Conservation (phyloP, 2,113 vertebrate species). For the Labeo catla region DNA sequence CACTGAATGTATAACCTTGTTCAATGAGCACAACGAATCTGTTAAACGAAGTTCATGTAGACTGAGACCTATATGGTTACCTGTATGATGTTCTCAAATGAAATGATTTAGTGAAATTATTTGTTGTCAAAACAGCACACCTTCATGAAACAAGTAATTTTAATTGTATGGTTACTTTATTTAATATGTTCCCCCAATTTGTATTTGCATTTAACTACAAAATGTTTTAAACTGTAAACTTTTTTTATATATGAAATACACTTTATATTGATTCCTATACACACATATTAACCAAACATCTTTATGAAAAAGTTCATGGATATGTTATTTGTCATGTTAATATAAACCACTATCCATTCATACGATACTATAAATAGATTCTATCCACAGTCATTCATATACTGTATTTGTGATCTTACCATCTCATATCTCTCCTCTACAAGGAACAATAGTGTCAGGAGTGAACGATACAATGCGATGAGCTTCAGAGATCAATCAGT, state of each 20-base stretch:
- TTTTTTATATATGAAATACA: not conserved
- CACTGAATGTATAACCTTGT: too few relatives aligned
- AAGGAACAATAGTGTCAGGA: not conserved
- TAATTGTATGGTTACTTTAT: not conserved
- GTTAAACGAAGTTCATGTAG: too few relatives aligned
- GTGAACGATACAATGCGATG: constrained; percentile 38
- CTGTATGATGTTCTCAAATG: not conserved
- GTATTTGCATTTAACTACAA: not conserved
- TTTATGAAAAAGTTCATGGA: not conserved
- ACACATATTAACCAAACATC: not conserved
- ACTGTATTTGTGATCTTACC: not conserved
- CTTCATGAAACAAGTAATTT: not conserved
- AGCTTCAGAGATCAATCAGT: constrained; percentile 57
- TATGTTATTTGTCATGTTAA: not conserved
- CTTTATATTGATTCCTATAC: not conserved
- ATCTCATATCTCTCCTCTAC: not conserved
- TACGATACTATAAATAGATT: not conserved
- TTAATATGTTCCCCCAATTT: not conserved
- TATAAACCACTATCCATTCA: not conserved
- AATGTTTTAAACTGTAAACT: too few relatives aligned
- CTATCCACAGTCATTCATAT: not conserved
- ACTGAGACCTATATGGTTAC: not conserved
- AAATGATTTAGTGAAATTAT: not conserved
- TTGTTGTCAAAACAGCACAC: not conserved
- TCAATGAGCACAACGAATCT: too few relatives aligned